Conservation (phyloP, 2,888 invertebrate genomes). For the Rosalia funebris region DNA sequence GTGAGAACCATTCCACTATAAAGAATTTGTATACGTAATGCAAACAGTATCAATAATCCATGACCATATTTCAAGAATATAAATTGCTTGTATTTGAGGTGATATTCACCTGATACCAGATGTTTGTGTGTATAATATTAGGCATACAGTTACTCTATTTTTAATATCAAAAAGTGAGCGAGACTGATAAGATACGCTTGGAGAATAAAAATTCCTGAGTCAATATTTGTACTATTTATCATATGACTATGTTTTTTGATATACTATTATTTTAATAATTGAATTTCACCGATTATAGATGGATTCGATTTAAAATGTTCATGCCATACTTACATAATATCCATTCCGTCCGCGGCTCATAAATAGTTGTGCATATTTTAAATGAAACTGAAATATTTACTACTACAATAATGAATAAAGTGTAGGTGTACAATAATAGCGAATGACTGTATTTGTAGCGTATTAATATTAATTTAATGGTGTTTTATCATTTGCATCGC, state of each 20-base stretch:
- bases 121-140: slow-evolving; percentile 9
- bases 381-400: too few relatives aligned
- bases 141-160: slow-evolving; percentile 16
- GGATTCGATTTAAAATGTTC: not conserved
- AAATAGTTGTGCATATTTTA: too few relatives aligned
- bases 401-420: too few relatives aligned
- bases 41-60: not conserved
- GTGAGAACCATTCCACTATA: not conserved
- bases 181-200: slow-evolving; percentile 22
- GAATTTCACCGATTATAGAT: not conserved
- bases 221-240: slow-evolving; percentile 28
- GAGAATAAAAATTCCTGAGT: slow-evolving; percentile 27
- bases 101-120: slow-evolving; percentile 20
- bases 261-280: slow-evolving; percentile 7
- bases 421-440: too few relatives aligned
- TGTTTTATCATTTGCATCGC: too few relatives aligned
- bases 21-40: not conserved
- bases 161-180: slow-evolving; percentile 26
- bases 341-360: too few relatives aligned
- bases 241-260: slow-evolving; percentile 17
- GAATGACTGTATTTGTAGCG: too few relatives aligned
- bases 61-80: slow-evolving; percentile 6
- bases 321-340: not conserved
- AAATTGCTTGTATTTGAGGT: slow-evolving; percentile 1
- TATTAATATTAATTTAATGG: too few relatives aligned